phyloP scores from a whole-genome alignment of 2,113 vertebrate species.

The Gobiocypris rarus region DNA sequence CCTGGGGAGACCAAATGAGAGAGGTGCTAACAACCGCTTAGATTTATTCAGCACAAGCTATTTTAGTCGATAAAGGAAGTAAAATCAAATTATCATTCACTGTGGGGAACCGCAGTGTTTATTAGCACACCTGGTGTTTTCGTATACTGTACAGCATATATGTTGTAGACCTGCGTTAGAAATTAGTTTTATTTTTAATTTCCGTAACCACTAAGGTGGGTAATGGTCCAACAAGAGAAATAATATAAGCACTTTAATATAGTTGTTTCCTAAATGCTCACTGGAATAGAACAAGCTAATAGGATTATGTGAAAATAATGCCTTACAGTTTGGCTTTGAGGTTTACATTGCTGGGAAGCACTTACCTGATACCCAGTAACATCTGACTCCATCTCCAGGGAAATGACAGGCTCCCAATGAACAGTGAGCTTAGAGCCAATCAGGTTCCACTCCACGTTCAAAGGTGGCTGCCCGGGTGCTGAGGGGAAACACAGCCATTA shows the following conservation, averaged over 20 bases:
- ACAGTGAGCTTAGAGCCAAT: conserved; percentile 87
- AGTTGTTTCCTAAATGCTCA: conserved; percentile 14
- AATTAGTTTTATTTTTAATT: conserved; percentile 38
- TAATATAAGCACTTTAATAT: conserved; percentile 32
- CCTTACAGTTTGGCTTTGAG: background rate
- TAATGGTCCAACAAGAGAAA: conserved; percentile 2
- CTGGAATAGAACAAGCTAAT: conserved; percentile 24
- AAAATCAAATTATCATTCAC: conserved; percentile 31
- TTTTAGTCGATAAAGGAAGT: conserved; percentile 13
- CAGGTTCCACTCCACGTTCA: conserved; percentile 90
- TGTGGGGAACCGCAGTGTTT: conserved; percentile 12
- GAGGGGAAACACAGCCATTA: conserved; percentile 42
- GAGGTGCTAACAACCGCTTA: conserved; percentile 13
- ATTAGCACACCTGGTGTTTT: conserved; percentile 32
- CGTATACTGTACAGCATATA: background rate
- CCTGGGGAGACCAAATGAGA: conserved; percentile 69
- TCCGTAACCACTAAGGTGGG: background rate
- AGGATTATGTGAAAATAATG: conserved; percentile 34
- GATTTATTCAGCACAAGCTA: conserved; percentile 21
- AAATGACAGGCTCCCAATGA: conserved; percentile 91
- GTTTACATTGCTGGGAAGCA: conserved; percentile 41
- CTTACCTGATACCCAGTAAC: conserved; percentile 94
- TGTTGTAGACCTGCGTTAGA: background rate
- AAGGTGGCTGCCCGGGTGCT: conserved; percentile 90
- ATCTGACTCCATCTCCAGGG: conserved; percentile 91